These are phyloP conservation scores for Prostheceraeus crozeri DNA, from an alignment of 2,888 invertebrate genomes.

Conservation along the genomic window DNA sequence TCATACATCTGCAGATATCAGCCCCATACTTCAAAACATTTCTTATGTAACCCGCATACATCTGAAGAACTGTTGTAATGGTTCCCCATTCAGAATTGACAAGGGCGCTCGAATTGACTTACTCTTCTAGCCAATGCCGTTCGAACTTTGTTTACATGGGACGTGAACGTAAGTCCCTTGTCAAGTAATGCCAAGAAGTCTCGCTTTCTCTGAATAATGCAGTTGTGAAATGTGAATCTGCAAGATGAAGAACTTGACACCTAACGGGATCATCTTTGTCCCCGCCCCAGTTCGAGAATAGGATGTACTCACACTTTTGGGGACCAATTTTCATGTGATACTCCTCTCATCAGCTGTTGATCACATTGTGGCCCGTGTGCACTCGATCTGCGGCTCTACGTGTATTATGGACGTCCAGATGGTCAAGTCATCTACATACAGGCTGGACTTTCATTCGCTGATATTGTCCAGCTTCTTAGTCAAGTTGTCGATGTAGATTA, in stretches of 20 bases:
- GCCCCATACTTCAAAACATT: neutral
- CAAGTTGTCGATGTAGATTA: constrained; percentile 2
- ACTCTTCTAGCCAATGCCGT: neutral
- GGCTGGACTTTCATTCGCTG: neutral
- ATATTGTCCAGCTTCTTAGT: constrained; percentile 23
- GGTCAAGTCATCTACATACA: constrained; percentile 23
- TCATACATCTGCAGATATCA: neutral
- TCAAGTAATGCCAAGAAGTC: too few relatives aligned
- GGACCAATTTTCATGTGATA: neutral
- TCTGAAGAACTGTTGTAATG: too few relatives aligned
- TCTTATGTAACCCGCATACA: constrained; percentile 5
- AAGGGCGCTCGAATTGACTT: neutral
- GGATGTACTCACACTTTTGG: neutral
- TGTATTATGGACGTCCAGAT: constrained; percentile 3
- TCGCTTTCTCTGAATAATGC: too few relatives aligned
- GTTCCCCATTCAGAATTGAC: too few relatives aligned
- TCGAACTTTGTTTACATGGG: neutral
- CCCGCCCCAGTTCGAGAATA: neutral
- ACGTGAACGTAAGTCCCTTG: constrained; percentile 2
- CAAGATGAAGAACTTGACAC: too few relatives aligned
- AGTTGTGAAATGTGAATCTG: too few relatives aligned
- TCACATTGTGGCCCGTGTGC: neutral
- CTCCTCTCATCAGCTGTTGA: neutral
- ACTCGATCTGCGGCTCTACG: neutral
- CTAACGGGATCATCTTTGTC: too few relatives aligned